Percentiles rank a stretch among this genome's conserved stretches.
Conservation (phyloP, 2,797 vertebrate species). For the Meriones psammophilus region DNA sequence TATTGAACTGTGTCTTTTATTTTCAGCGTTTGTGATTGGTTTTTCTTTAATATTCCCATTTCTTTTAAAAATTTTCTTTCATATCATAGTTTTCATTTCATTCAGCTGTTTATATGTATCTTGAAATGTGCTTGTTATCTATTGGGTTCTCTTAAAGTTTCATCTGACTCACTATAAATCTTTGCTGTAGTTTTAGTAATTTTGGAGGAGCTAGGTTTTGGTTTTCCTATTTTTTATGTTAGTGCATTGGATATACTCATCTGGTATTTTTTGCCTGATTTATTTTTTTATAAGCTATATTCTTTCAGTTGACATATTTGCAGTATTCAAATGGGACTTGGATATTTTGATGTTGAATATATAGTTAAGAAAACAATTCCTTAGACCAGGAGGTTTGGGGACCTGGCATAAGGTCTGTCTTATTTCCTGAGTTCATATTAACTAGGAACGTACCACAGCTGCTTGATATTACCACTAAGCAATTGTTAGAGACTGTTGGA, state of each 20-base stretch:
- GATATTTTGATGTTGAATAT: not conserved
- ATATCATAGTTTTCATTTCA: not conserved
- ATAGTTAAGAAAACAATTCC: constrained; percentile 1
- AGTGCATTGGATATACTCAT: not conserved
- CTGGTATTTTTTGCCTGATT: not conserved
- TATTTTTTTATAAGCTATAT: not conserved
- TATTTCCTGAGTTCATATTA: not conserved
- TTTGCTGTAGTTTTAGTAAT: not conserved
- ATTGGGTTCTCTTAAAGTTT: not conserved
- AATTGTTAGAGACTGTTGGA: not conserved
- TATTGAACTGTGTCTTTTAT: not conserved
- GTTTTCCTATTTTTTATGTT: not conserved
- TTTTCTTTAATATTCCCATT: not conserved
- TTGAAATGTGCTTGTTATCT: not conserved
- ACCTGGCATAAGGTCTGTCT: not conserved
- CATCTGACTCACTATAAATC: not conserved
- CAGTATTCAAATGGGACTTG: not conserved
- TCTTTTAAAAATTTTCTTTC: not conserved
- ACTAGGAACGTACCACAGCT: not conserved
- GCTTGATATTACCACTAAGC: not conserved
- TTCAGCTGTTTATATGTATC: not conserved
- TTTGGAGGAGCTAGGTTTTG: not conserved
- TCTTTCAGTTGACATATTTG: not conserved
- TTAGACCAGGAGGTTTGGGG: not conserved
- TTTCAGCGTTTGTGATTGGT: not conserved